Evolutionary conservation across 1,140 invertebrate genomes (phyloP), one percentile per base, ranked within the genome.

Genomic region (Drosophila teissieri): DNA sequence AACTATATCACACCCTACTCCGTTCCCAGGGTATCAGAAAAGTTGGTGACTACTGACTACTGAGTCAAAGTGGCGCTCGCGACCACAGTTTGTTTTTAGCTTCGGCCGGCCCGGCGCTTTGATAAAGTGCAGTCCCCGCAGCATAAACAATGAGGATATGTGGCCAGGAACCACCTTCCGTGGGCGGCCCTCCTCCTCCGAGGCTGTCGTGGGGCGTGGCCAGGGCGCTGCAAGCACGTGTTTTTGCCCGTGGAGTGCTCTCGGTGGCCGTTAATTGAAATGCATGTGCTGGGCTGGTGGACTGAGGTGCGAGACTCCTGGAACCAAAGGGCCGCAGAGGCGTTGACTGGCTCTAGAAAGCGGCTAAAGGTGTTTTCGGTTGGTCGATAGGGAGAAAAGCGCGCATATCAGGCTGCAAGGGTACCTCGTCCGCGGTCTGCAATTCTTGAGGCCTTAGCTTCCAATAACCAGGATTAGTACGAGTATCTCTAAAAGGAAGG

Each of bases 211-310:
- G 58, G 34, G 79, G 69, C 82, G 70, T 65, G 15, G 48, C 52
- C 42, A 53, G 49, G 67, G 48, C 49, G 34, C 31, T 68, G 40
- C 37, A 22, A 40, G 80, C 73, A 86, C 79, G 83, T 88, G 78
- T 88, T 88, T 86, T 88, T 82, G 72, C 73, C 68, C 73, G 84
- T 69, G 62, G 81, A 86, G 78, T 86, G 83, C 83, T 88, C 79
- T 79, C 60, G 75, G 64, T 82, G 63, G 70, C 83, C 78, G 83
- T 86, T 86, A 86, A 86, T 86, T 86, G 83, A 86, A 86, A 86
- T 86, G 83, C 83, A 88, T 88, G 83, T 62, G 83, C 72, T 63
- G 70, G 53, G 46, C 19, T 19, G 17, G 31, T 24, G 24, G 24
- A 39, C 19, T 15, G n/a, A 27, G 19, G 56, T 27, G 12, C 7